phyloP scores from a whole-genome alignment of 2,113 vertebrate species.

The Dipodomys merriami region DNA sequence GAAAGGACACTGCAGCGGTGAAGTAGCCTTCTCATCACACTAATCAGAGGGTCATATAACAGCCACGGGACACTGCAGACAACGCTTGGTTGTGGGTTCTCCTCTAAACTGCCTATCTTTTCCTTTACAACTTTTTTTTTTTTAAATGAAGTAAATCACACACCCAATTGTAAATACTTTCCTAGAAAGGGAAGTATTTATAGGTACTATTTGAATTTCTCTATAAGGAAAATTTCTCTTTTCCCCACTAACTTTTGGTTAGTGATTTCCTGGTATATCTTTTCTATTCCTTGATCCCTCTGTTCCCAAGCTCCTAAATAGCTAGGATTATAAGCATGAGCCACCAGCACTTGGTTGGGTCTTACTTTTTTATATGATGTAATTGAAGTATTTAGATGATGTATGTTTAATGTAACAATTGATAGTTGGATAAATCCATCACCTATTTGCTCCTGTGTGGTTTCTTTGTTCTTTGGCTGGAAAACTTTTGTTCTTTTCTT shows the following conservation, averaged over 20 bases:
- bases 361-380: neutral
- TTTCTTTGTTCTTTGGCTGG: neutral
- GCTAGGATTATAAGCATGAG: no score
- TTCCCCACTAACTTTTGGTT: neutral
- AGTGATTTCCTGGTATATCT: neutral
- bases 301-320: no score
- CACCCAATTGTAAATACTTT: neutral
- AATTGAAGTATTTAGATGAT: neutral
- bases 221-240: slow-evolving; percentile 14
- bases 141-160: neutral
- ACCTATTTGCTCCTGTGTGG: neutral
- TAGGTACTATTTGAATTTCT: neutral
- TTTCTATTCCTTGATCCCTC: neutral
- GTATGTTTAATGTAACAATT: slow-evolving; percentile 16
- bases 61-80: neutral
- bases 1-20: neutral
- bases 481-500: neutral
- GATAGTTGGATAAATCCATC: neutral
- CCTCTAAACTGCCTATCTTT: neutral
- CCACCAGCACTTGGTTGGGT: no score
- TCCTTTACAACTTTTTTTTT: neutral
- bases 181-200: neutral
- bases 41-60: neutral
- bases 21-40: neutral
- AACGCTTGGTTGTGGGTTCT: neutral